Conservation (phyloP, 2,888 invertebrate genomes). For the Tipula helvola region DNA sequence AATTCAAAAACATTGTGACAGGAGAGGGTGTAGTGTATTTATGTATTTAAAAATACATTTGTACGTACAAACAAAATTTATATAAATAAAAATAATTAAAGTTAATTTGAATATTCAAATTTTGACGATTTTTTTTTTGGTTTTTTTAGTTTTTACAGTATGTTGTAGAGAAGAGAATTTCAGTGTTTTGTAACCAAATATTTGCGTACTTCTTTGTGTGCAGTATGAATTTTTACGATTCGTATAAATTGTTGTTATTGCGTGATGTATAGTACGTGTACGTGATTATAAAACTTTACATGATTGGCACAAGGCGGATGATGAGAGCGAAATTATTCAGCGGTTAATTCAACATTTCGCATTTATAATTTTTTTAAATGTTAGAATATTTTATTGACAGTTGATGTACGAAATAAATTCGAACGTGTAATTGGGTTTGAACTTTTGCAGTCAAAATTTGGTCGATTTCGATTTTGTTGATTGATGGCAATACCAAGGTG, state of each 20-base stretch:
- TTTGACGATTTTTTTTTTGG: neutral
- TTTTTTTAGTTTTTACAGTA: neutral
- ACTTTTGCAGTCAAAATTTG: no score
- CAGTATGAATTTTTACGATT: neutral
- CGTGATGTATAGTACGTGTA: neutral
- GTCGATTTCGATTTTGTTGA: no score
- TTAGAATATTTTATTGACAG: neutral
- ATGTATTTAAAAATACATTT: neutral
- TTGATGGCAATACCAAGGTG: no score
- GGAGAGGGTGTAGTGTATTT: neutral
- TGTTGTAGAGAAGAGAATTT: neutral
- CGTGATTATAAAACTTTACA: neutral
- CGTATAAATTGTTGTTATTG: neutral
- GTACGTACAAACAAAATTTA: neutral
- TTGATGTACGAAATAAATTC: neutral
- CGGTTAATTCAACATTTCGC: neutral
- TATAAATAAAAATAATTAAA: neutral
- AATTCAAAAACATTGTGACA: neutral
- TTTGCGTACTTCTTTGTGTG: neutral
- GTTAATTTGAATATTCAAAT: neutral
- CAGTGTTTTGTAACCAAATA: neutral
- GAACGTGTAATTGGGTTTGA: neutral
- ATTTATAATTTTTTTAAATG: neutral
- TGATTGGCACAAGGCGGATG: neutral
- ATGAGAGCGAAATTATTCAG: neutral